A percentile compares a stretch with the other conserved stretches of the same genome.
Conservation (phyloP, 92 coral and sea anemone species). For the Porites cylindrica region DNA sequence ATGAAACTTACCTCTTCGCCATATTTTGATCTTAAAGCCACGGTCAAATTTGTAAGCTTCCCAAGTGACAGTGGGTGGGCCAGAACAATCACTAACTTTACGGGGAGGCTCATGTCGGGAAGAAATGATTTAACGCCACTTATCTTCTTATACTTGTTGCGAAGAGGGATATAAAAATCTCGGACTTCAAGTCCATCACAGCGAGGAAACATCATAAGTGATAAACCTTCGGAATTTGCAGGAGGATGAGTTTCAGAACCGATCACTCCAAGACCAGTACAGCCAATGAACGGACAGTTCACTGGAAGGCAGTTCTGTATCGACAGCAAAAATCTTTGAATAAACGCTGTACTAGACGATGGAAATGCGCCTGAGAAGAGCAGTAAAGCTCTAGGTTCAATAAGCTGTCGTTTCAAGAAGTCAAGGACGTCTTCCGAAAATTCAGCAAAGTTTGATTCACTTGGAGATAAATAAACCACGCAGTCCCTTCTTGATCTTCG, state of each 20-base stretch:
- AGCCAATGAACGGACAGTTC: constrained; percentile 64
- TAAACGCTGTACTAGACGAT: constrained; percentile 18
- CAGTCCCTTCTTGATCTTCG: constrained; percentile 67
- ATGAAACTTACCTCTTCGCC: constrained; percentile 75
- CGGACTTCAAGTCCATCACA: constrained; percentile 52
- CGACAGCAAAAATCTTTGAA: constrained; percentile 40
- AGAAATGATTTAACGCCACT: constrained; percentile 78
- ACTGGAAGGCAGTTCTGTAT: constrained; percentile 50
- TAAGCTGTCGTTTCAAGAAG: constrained; percentile 26
- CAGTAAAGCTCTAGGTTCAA: constrained; percentile 57
- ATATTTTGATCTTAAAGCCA: constrained; percentile 73
- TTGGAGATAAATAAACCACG: constrained; percentile 43
- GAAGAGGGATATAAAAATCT: constrained; percentile 78
- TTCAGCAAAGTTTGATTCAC: constrained; percentile 19
- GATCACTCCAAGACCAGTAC: constrained; percentile 60
- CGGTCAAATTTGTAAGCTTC: constrained; percentile 82
- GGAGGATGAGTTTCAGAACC: constrained; percentile 47
- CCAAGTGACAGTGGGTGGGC: constrained; percentile 90
- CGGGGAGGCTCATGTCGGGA: constrained; percentile 77
- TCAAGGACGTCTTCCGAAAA: constrained; percentile 35
- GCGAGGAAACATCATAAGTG: constrained; percentile 76
- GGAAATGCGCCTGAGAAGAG: constrained; percentile 57
- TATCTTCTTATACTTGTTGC: constrained; percentile 84
- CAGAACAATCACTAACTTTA: constrained; percentile 74
- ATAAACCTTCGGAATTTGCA: constrained; percentile 39